phyloP scores from a whole-genome alignment of 1,140 invertebrate species.

The Capitella teleta region DNA sequence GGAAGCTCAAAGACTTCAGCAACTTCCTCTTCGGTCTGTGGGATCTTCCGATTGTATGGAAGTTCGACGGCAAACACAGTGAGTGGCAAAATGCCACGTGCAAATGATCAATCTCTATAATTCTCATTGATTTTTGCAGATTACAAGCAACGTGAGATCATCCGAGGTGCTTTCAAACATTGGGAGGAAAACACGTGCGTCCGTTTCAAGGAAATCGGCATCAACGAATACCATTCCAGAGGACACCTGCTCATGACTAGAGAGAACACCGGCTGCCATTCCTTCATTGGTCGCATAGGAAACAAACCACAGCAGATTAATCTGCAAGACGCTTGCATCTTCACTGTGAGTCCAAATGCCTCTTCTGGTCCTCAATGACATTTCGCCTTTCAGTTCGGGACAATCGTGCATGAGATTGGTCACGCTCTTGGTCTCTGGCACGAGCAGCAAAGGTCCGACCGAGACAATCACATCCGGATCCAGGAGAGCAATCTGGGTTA shows the following conservation, averaged over 20 bases:
- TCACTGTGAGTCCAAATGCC: background rate
- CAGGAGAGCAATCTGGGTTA: slow-evolving; percentile 26
- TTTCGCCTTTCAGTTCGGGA: slow-evolving; percentile 7
- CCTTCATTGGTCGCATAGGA: background rate
- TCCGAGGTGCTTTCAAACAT: background rate
- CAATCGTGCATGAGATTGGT: slow-evolving; percentile 31
- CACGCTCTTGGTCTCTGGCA: slow-evolving; percentile 39
- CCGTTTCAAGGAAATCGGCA: background rate
- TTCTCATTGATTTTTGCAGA: slow-evolving; percentile 1
- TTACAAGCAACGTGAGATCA: background rate
- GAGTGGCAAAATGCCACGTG: too few species aligned
- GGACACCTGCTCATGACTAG: background rate
- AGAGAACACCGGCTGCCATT: background rate
- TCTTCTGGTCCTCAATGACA: background rate
- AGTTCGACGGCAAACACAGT: slow-evolving; percentile 10
- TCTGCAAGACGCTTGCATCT: background rate
- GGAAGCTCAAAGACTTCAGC: too few species aligned
- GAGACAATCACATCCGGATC: slow-evolving; percentile 32
- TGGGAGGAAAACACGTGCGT: slow-evolving; percentile 3
- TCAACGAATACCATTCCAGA: background rate
- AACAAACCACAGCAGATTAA: background rate
- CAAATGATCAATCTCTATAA: too few species aligned
- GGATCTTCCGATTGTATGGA: slow-evolving; percentile 1
- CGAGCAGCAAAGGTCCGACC: slow-evolving; percentile 35
- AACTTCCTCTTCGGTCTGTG: background rate